phyloP scores from a whole-genome alignment of 2,797 vertebrate species.

The Heliangelus exortis region DNA sequence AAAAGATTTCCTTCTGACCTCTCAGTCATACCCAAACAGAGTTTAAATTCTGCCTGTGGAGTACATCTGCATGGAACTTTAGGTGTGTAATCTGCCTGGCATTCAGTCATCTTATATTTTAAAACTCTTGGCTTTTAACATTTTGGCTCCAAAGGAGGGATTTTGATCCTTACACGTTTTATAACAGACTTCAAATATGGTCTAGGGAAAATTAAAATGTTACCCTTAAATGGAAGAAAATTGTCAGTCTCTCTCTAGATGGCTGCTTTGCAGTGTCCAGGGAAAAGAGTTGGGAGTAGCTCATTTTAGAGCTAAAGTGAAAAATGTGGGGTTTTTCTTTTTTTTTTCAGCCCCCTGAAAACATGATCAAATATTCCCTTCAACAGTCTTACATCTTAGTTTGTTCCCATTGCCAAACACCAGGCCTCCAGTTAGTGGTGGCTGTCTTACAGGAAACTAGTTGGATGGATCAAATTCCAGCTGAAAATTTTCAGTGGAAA shows the following conservation, averaged over 20 bases:
- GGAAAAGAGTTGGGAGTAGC: not conserved
- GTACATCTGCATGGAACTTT: slow-evolving; percentile 56
- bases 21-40: slow-evolving; percentile 54
- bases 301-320: slow-evolving; percentile 12
- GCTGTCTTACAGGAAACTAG: not conserved
- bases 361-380: not conserved
- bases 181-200: slow-evolving; percentile 50
- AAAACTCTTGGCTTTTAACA: slow-evolving; percentile 51
- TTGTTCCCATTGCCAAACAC: not conserved
- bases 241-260: slow-evolving; percentile 34
- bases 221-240: slow-evolving; percentile 57
- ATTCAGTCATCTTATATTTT: slow-evolving; percentile 45
- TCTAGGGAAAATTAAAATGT: slow-evolving; percentile 65
- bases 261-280: not conserved
- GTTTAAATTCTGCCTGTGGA: slow-evolving; percentile 57
- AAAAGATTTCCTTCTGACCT: slow-evolving; percentile 69
- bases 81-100: slow-evolving; percentile 60
- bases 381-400: not conserved
- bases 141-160: slow-evolving; percentile 53
- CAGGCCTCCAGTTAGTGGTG: not conserved
- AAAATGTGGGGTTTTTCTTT: not conserved
- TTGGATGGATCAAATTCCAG: not conserved
- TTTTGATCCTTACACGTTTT: slow-evolving; percentile 59
- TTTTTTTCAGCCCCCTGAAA: slow-evolving; percentile 3
- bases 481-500: not conserved